These are phyloP conservation scores for Elephantulus edwardii DNA, from an alignment of 2,113 vertebrate species.

Conservation along the genomic window DNA sequence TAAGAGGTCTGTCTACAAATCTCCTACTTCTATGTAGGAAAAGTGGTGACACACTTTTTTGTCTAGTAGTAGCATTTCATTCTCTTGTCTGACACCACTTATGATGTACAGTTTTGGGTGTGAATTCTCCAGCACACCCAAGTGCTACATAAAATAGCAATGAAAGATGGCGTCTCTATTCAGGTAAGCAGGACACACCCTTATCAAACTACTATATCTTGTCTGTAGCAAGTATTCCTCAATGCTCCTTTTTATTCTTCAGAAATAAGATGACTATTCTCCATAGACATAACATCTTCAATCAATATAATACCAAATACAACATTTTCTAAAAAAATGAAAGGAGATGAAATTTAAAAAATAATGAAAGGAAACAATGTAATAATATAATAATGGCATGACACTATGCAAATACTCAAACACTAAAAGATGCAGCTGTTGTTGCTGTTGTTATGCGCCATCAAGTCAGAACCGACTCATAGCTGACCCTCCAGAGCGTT, in stretches of 20 bases:
- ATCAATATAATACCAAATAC: neutral
- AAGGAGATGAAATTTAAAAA: too few relatives aligned
- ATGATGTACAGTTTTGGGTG: neutral
- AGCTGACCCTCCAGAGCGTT: too few relatives aligned
- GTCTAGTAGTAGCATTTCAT: neutral
- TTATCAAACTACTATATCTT: neutral
- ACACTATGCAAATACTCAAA: neutral
- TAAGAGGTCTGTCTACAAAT: conserved; percentile 32
- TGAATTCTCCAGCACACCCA: neutral
- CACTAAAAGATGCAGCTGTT: neutral
- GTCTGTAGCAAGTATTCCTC: neutral
- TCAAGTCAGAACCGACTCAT: too few relatives aligned
- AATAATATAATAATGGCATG: conserved; percentile 20
- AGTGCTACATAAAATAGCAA: neutral
- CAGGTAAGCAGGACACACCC: neutral
- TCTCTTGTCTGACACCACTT: neutral
- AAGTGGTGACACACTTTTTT: neutral
- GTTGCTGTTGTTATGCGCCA: too few relatives aligned
- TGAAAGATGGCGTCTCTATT: neutral
- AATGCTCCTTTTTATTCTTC: neutral
- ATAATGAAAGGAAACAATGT: conserved; percentile 27
- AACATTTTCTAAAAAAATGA: too few relatives aligned
- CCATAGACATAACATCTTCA: neutral
- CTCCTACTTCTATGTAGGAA: neutral
- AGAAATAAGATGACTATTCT: conserved; percentile 19